Percentiles rank a stretch among this genome's conserved stretches.
These are phyloP conservation scores for Drosophila auraria DNA, from an alignment of 1,140 invertebrate genomes.

Conservation along the genomic window DNA sequence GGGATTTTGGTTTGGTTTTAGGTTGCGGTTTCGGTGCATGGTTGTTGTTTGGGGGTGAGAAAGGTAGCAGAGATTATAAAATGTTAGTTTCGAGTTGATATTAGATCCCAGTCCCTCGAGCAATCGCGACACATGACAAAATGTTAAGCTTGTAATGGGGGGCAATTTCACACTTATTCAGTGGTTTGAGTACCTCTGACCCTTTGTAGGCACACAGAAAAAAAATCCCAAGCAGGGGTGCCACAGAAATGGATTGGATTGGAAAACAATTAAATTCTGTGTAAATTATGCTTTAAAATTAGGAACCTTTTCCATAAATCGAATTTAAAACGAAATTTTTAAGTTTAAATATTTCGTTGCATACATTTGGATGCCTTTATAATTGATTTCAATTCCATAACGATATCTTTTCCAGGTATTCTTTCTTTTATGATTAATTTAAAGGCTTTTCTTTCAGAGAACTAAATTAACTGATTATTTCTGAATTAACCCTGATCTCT, in stretches of 20 bases:
- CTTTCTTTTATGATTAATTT: neutral
- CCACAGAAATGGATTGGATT: neutral
- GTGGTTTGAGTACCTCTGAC: neutral
- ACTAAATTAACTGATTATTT: neutral
- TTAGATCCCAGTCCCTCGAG: neutral
- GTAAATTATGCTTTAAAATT: no score
- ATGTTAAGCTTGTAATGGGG: slow-evolving; percentile 5
- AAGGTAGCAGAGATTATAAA: slow-evolving; percentile 36
- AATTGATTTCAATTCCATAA: neutral
- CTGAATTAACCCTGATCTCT: neutral
- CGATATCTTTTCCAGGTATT: neutral
- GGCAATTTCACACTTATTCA: slow-evolving; percentile 3
- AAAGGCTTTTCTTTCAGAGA: neutral
- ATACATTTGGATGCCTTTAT: neutral
- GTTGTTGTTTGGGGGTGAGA: slow-evolving; percentile 16
- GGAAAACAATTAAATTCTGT: no score
- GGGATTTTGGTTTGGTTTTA: slow-evolving; percentile 19
- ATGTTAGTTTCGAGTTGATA: slow-evolving; percentile 39
- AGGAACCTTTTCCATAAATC: no score
- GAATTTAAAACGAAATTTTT: neutral
- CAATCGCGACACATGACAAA: slow-evolving; percentile 30
- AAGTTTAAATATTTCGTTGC: neutral
- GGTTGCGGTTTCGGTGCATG: slow-evolving; percentile 16
- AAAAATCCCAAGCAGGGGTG: neutral
- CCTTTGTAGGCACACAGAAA: neutral